A percentile compares a stretch with the other conserved stretches of the same genome.
Evolutionary conservation across 2,113 vertebrate genomes (phyloP).

Genomic region (Pristiophorus japonicus): DNA sequence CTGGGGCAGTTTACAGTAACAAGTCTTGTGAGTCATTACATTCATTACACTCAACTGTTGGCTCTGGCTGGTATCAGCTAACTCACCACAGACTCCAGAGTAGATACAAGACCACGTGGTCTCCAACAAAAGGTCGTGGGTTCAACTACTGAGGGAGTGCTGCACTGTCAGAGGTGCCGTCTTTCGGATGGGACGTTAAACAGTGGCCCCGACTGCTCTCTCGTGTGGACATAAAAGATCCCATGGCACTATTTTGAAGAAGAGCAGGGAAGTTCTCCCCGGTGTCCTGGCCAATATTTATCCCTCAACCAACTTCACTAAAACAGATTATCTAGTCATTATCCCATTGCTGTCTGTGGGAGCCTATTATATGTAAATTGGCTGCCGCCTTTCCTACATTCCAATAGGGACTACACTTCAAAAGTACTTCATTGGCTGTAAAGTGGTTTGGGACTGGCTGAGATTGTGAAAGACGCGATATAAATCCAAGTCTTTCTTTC

Average conservation of each 20-base stretch:
- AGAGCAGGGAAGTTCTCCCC: not conserved
- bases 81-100: not conserved
- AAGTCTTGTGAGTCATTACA: too few relatives aligned
- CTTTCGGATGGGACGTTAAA: not conserved
- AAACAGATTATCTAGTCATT: not conserved
- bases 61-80: too few relatives aligned
- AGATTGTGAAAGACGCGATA: not conserved
- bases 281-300: not conserved
- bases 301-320: not conserved
- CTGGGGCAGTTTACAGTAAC: too few relatives aligned
- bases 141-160: not conserved
- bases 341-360: not conserved
- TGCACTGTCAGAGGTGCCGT: not conserved
- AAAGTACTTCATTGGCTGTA: not conserved
- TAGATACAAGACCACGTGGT: not conserved
- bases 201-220: not conserved
- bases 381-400: not conserved
- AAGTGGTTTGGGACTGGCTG: not conserved
- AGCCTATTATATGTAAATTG: not conserved
- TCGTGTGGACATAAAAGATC: not conserved
- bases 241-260: not conserved
- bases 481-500: not conserved
- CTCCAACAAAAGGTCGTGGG: not conserved
- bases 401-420: not conserved
- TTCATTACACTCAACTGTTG: not conserved